These are phyloP conservation scores for Halcyon chelicuti DNA, from an alignment of 2,797 vertebrate genomes.

Conservation along the genomic window DNA sequence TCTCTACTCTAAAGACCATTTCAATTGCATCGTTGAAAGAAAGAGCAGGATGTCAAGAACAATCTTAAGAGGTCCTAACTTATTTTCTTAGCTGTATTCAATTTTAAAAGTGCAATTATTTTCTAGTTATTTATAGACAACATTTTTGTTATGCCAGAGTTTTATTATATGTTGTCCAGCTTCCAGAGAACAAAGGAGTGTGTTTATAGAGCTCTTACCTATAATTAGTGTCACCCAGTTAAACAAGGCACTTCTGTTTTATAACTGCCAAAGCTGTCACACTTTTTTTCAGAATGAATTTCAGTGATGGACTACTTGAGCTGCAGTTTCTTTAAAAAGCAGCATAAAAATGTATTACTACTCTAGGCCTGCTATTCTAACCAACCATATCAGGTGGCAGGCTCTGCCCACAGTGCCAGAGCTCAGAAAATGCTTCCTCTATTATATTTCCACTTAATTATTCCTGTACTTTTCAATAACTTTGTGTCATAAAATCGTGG, in stretches of 20 bases:
- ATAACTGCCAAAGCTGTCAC: conserved; percentile 67
- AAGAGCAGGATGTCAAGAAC: conserved; percentile 46
- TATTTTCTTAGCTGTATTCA: conserved; percentile 71
- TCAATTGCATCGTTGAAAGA: background rate
- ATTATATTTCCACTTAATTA: conserved; percentile 74
- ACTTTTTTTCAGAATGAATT: conserved; percentile 52
- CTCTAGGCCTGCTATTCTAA: conserved; percentile 34
- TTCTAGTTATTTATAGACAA: conserved; percentile 73
- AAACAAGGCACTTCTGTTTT: conserved; percentile 78
- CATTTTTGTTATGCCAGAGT: conserved; percentile 48
- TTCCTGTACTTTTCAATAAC: conserved; percentile 73
- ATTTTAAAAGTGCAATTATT: conserved; percentile 67
- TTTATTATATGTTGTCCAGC: conserved; percentile 55
- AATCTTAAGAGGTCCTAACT: conserved; percentile 19
- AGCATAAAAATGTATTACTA: conserved; percentile 53
- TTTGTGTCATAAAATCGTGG: conserved; percentile 71
- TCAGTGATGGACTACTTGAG: conserved; percentile 57
- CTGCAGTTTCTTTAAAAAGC: conserved; percentile 60
- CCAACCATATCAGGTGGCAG: conserved; percentile 65
- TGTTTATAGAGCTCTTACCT: conserved; percentile 77
- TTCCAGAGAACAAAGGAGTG: conserved; percentile 53
- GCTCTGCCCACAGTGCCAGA: conserved; percentile 2
- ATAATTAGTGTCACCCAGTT: conserved; percentile 74
- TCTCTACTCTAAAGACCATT: background rate
- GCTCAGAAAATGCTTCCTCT: conserved; percentile 62